Evolutionary conservation across 2,888 invertebrate species (phyloP).

Genomic region (Amphipoea lucens): DNA sequence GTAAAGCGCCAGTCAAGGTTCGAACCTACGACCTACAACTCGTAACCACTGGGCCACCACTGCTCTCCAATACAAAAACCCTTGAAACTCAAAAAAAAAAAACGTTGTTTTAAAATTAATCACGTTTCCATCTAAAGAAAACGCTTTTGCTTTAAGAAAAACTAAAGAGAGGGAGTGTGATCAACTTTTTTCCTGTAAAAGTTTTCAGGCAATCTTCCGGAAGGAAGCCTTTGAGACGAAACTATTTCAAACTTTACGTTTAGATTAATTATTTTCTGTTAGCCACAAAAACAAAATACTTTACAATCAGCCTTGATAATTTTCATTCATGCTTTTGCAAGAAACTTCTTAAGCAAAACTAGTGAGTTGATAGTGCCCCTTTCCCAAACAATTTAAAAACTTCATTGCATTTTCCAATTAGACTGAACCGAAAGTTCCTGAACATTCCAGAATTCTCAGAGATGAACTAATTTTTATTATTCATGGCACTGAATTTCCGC

Average conservation of each 20-base stretch:
- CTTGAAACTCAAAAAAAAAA: neutral
- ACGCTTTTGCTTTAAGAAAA: conserved; percentile 13
- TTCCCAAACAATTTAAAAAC: conserved; percentile 14
- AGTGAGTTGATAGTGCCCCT: too few species aligned
- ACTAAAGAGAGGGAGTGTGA: conserved; percentile 25
- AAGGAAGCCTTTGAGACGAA: conserved; percentile 47
- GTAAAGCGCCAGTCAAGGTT: neutral
- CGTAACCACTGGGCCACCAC: too few species aligned
- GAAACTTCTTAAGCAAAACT: neutral
- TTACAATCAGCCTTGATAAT: neutral
- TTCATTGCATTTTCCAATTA: conserved; percentile 54
- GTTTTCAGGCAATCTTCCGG: conserved; percentile 44
- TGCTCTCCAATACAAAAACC: neutral
- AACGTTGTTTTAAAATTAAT: neutral
- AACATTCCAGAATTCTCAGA: conserved; percentile 37
- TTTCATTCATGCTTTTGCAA: conserved; percentile 2
- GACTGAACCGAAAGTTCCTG: conserved; percentile 33
- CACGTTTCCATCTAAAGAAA: neutral
- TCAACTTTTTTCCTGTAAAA: conserved; percentile 44
- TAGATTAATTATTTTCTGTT: conserved; percentile 44
- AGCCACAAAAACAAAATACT: conserved; percentile 26
- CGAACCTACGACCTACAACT: neutral
- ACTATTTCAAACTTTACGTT: conserved; percentile 42
- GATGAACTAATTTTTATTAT: conserved; percentile 77
- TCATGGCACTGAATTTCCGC: conserved; percentile 76